phyloP scores from a whole-genome alignment of 2,888 invertebrate genomes.

The Amiota communis region DNA sequence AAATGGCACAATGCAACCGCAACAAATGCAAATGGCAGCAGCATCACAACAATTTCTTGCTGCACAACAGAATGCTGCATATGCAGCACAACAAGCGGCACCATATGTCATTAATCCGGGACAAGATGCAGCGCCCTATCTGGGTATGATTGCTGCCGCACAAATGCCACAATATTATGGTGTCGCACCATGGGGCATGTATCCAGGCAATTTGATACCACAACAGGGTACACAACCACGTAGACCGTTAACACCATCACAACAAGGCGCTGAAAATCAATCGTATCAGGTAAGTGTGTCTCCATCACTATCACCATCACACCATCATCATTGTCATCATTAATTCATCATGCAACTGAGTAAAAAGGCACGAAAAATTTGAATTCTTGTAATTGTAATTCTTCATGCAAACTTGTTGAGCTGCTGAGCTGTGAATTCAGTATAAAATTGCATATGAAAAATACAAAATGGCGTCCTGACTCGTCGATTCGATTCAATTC shows the following conservation, averaged over 20 bases:
- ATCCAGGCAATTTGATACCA: conserved; percentile 85
- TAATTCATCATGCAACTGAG: background rate
- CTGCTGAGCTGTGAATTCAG: conserved; percentile 21
- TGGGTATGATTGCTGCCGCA: conserved; percentile 86
- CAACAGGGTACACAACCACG: conserved; percentile 81
- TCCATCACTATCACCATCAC: background rate
- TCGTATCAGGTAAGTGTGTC: conserved; percentile 73
- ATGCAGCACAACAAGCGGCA: conserved; percentile 80
- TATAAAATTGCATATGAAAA: background rate
- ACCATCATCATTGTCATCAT: background rate
- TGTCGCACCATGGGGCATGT: conserved; percentile 93
- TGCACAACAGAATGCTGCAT: conserved; percentile 79
- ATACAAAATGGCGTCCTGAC: conserved; percentile 19
- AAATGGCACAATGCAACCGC: conserved; percentile 81
- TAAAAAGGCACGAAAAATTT: too few relatives aligned
- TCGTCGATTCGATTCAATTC: background rate
- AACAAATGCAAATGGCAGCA: conserved; percentile 80
- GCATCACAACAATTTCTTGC: conserved; percentile 83
- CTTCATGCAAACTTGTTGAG: conserved; percentile 11
- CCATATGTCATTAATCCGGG: conserved; percentile 90
- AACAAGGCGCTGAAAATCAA: conserved; percentile 75
- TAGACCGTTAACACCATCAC: conserved; percentile 86
- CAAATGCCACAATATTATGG: conserved; percentile 91
- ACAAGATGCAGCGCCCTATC: conserved; percentile 85
- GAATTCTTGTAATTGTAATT: background rate